Evolutionary conservation across 2,113 vertebrate genomes (phyloP).

Genomic region (Polypterus senegalus): DNA sequence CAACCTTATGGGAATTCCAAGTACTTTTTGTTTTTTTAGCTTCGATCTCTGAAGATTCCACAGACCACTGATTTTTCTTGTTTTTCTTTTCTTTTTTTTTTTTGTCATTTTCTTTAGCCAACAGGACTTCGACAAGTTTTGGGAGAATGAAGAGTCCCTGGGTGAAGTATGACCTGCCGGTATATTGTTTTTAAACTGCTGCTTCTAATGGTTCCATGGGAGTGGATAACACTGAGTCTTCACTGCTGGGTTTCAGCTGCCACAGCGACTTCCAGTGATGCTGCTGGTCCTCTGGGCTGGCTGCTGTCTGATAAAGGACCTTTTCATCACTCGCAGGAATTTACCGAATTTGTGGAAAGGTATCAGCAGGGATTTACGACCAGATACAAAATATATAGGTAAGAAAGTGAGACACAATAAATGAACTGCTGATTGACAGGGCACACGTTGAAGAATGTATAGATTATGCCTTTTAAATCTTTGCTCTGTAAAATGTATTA

Average conservation of each 20-base stretch:
- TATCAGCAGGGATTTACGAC: constrained; percentile 64
- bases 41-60: not conserved
- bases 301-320: constrained; percentile 64
- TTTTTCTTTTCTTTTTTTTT: too few relatives aligned
- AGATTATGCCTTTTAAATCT: too few relatives aligned
- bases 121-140: constrained; percentile 23
- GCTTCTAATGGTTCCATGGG: constrained; percentile 97
- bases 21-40: not conserved
- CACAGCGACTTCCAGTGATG: constrained; percentile 66
- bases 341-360: constrained; percentile 59
- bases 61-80: too few relatives aligned
- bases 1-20: not conserved
- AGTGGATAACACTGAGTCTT: constrained; percentile 86
- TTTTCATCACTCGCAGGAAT: constrained; percentile 63
- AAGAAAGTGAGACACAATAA: constrained; percentile 15
- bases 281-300: constrained; percentile 50
- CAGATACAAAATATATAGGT: constrained; percentile 73
- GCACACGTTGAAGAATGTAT: too few relatives aligned
- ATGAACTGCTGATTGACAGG: too few relatives aligned
- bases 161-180: constrained; percentile 92
- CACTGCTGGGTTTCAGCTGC: constrained; percentile 75
- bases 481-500: too few relatives aligned
- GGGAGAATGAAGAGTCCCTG: constrained; percentile 86
- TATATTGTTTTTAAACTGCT: constrained; percentile 80
- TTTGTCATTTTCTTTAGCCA: too few relatives aligned